These are phyloP conservation scores for Microtus ochrogaster DNA, from an alignment of 2,113 vertebrate species.

Conservation along the genomic window DNA sequence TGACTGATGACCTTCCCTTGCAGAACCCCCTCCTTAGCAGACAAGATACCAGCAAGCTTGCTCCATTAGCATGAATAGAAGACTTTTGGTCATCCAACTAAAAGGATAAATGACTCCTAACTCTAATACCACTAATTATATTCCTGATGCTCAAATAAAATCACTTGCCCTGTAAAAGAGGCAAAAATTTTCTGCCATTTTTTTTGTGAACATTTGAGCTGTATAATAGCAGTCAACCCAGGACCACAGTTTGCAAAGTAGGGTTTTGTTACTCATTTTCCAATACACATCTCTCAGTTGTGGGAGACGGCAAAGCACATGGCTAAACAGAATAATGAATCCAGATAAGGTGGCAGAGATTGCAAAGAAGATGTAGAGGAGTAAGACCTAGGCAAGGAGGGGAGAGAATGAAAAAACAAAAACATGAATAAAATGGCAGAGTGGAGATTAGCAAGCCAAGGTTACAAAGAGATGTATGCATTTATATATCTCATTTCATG, in stretches of 20 bases:
- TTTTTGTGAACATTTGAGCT: conserved; percentile 5
- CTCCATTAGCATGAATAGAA: neutral
- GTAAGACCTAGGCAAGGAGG: neutral
- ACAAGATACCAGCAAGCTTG: neutral
- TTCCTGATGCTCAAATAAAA: conserved; percentile 58
- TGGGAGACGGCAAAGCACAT: neutral
- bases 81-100: neutral
- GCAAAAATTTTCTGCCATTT: conserved; percentile 1
- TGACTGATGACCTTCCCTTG: neutral
- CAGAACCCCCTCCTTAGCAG: neutral
- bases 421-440: neutral
- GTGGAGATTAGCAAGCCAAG: neutral
- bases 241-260: conserved; percentile 67
- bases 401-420: neutral
- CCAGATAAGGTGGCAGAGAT: neutral
- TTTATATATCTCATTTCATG: neutral
- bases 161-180: conserved; percentile 65
- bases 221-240: conserved; percentile 45
- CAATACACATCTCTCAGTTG: too few species aligned
- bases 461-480: neutral
- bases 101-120: conserved; percentile 35
- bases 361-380: neutral
- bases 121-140: neutral
- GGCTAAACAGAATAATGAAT: neutral
- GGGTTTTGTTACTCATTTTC: neutral